Base-by-base conservation (phyloP, 1,140 invertebrate genomes). In the Epicauta chinensis region DNA sequence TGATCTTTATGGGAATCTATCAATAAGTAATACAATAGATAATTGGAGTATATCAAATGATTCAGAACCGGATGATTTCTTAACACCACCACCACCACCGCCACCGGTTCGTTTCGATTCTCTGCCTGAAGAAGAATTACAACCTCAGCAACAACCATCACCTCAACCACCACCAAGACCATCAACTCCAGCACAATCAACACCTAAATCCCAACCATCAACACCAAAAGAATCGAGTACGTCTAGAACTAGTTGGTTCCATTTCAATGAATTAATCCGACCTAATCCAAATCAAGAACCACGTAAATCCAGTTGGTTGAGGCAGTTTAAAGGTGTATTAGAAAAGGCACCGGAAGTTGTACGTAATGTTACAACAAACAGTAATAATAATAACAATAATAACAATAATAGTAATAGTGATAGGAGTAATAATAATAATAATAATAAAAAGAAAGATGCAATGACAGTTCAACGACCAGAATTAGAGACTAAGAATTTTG, bases 101-200 rank as follows among this genome's bases (percentile, higher is more conserved):
- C 32, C 32, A 34, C 77, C 77, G 2, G 70, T 66, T 23, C 64
- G 76, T 43, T 71, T 71, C 32, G 74, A 77, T 54, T 77, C 76
- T 6, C 53, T 70, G 7, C 62, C 60, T 1, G 61, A 62, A 45
- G 60, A 66, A 23, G 58, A 61, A 54, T 46, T 40, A 15, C 31
- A 15, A 31, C 45, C 13, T 4, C 17, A n/a, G 32, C 51, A 46
- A 44, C 43, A 29, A 31, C 49, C 29, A 30, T 16, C 13, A 17
- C 52, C 39, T 30, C 32, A 29, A 15, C 12, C 23, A 46, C 17
- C 38, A 52, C 17, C 35, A 42, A 44, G 14, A 35, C 11, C 15
- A 39, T n/a, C 32, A 16, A 32, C 43, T n/a, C 4, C 23, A 12
- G 30, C 51, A 45, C 44, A 30, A 32, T 42, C 16, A 31, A 17